A percentile compares a stretch with the other conserved stretches of the same genome.
These are phyloP conservation scores for human DNA, from an alignment of 2,113 vertebrate genomes.

Conservation along the genomic window GRCh38 chr6:49596501-49597000, in stretches of 20 bases:
- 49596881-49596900: neutral
- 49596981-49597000: neutral
- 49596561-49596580: neutral
- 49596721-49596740: neutral
- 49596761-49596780: neutral
- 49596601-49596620: neutral
- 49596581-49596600: neutral
- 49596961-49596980: neutral
- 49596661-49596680: neutral
- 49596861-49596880: neutral
- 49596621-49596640: neutral
- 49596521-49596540: neutral
- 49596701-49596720: neutral
- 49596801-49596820: neutral
- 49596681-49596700: neutral
- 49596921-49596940: neutral
- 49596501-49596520: neutral
- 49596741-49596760: neutral
- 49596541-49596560: neutral
- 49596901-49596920: neutral
- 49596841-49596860: neutral
- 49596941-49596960: neutral
- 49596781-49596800: neutral
- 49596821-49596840: neutral
- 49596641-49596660: neutral